These are phyloP conservation scores for Galeopterus variegatus DNA, from an alignment of 2,113 vertebrate genomes.

Conservation along the genomic window DNA sequence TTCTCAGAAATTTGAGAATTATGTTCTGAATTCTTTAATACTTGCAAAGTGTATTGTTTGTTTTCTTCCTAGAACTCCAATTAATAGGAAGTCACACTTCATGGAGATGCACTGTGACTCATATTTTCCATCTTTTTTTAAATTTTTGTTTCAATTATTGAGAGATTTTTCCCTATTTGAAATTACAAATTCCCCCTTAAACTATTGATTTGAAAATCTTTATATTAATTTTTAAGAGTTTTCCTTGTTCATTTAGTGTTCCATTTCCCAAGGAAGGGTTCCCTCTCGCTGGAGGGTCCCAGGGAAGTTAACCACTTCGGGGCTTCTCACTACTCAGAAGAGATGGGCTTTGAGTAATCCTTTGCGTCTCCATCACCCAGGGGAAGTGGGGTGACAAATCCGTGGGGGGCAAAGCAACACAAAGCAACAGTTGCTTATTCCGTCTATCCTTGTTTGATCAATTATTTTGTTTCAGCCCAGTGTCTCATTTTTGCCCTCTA, in stretches of 20 bases:
- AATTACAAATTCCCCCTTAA: not conserved
- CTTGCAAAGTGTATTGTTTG: not conserved
- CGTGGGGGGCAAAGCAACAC: too few relatives aligned
- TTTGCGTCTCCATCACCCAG: too few relatives aligned
- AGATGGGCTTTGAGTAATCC: too few relatives aligned
- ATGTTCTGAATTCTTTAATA: constrained; percentile 2
- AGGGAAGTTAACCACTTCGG: too few relatives aligned
- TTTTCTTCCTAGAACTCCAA: not conserved
- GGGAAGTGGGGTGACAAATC: too few relatives aligned
- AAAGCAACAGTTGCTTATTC: not conserved
- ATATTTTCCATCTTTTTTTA: not conserved
- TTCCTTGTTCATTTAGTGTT: not conserved
- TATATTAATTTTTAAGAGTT: not conserved
- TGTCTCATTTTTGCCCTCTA: not conserved
- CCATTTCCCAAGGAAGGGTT: too few relatives aligned
- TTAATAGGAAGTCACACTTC: not conserved
- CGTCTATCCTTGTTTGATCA: not conserved
- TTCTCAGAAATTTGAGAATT: constrained; percentile 17
- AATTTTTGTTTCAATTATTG: not conserved
- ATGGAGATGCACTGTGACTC: not conserved
- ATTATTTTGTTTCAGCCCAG: not conserved
- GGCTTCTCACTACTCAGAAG: too few relatives aligned
- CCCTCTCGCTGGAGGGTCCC: too few relatives aligned
- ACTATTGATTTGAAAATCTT: constrained; percentile 18
- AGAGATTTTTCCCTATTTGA: not conserved